Base-by-base conservation (phyloP, 1,140 invertebrate species). In the Drosophila busckii region DNA sequence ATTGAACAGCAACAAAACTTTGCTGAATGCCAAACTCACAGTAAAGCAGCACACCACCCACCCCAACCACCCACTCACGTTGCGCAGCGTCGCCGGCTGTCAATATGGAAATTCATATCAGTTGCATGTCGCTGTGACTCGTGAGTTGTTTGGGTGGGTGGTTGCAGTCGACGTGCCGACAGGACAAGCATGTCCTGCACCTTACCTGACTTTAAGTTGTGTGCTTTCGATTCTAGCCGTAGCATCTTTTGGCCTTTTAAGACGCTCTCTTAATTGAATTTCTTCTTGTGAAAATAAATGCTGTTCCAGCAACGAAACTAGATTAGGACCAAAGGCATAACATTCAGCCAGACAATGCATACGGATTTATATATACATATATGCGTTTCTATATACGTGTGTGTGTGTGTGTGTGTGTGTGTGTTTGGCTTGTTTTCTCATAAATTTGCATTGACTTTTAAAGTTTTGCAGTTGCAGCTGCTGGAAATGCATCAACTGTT, bases 81-180 rank as follows among this genome's bases (percentile, higher is more conserved):
- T 44, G 54, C 55, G 28, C 69, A 73, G 53, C 75, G 64, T 82
- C 75, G 75, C 69, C 75, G 75, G 75, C 75, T 80, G 75, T 80
- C 75, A 80, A 80, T 80, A 83, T 70, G 75, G 52, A 80, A 80
- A 83, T 80, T 80, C 75, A 82, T 80, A 80, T 82, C 75, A 70
- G 75, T 62, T 82, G 64, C 56, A 70, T 55, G 58, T 6, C 15
- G 15, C 6, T n/a, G n/a, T n/a, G n/a, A n/a, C n/a, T n/a, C n/a
- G n/a, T n/a, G n/a, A n/a, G n/a, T n/a, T n/a, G n/a, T n/a, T n/a
- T n/a, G n/a, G n/a, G n/a, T n/a, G n/a, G n/a, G n/a, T n/a, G n/a
- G n/a, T n/a, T n/a, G n/a, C n/a, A n/a, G n/a, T n/a, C n/a, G n/a
- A n/a, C n/a, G n/a, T n/a, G n/a, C n/a, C n/a, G n/a, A n/a, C n/a